A percentile compares a stretch with the other conserved stretches of the same genome.
Evolutionary conservation across 2,888 invertebrate species (phyloP).

Genomic region (Caenorhabditis sp.): DNA sequence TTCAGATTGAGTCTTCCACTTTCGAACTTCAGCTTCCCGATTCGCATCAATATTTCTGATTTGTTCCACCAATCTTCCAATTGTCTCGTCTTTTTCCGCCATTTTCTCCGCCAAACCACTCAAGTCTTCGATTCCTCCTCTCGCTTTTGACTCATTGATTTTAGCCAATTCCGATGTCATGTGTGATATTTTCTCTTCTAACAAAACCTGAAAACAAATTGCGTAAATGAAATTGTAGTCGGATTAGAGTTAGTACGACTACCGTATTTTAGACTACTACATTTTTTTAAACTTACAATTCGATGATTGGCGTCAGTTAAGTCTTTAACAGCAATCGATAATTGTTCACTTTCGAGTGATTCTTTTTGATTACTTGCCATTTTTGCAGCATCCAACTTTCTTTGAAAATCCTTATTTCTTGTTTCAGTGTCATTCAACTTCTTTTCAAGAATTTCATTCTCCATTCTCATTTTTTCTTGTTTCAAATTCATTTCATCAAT

Average conservation of each 20-base stretch:
- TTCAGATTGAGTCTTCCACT: background rate
- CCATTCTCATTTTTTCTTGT: slow-evolving; percentile 38
- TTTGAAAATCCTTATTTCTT: slow-evolving; percentile 68
- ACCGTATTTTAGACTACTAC: too few species aligned
- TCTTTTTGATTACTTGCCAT: slow-evolving; percentile 41
- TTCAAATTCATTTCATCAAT: slow-evolving; percentile 35
- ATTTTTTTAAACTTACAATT: slow-evolving; percentile 49
- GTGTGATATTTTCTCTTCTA: slow-evolving; percentile 38
- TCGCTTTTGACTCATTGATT: background rate
- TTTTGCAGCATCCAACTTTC: slow-evolving; percentile 64
- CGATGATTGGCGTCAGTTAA: slow-evolving; percentile 75
- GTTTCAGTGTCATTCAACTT: slow-evolving; percentile 40
- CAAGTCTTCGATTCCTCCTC: slow-evolving; percentile 50
- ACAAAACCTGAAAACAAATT: slow-evolving; percentile 31
- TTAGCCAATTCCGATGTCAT: slow-evolving; percentile 7
- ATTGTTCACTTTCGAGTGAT: slow-evolving; percentile 72
- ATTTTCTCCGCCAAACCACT: slow-evolving; percentile 53
- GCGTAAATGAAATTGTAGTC: too few species aligned
- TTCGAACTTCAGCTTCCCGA: background rate
- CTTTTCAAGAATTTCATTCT: slow-evolving; percentile 46
- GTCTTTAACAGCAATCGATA: slow-evolving; percentile 75
- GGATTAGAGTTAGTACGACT: too few species aligned
- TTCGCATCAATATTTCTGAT: slow-evolving; percentile 16
- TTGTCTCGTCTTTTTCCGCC: slow-evolving; percentile 55
- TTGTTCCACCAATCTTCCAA: slow-evolving; percentile 77